A percentile compares a stretch with the other conserved stretches of the same genome.
These are phyloP conservation scores for Choreutis nemorana DNA, from an alignment of 2,888 invertebrate genomes.

Conservation along the genomic window DNA sequence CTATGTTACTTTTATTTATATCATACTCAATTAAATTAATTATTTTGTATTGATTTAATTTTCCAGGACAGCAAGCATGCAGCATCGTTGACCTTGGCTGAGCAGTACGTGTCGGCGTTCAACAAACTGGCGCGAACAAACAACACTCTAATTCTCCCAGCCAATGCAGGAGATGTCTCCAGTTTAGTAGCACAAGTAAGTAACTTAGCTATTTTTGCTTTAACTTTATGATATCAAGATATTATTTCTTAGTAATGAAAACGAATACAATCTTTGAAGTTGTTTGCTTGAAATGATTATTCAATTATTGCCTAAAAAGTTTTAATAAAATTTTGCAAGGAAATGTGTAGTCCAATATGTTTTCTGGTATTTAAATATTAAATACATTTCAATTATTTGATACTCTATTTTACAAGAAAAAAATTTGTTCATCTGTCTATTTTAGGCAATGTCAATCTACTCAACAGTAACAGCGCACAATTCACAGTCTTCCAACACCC, in stretches of 20 bases:
- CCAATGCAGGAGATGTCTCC: constrained; percentile 85
- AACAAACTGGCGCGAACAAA: constrained; percentile 90
- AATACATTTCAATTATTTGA: constrained; percentile 1
- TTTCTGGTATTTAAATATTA: neutral
- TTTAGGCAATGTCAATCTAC: constrained; percentile 71
- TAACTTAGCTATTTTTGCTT: no score
- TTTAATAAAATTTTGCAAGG: no score
- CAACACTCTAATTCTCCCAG: constrained; percentile 94
- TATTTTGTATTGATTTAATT: neutral
- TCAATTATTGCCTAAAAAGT: no score
- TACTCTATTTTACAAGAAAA: neutral
- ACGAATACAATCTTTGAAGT: no score
- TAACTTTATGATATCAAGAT: no score
- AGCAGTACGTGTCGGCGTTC: constrained; percentile 96
- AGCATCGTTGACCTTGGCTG: constrained; percentile 90
- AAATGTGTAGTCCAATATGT: no score
- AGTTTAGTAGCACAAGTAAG: constrained; percentile 81
- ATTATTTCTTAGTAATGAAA: no score
- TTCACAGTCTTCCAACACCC: constrained; percentile 14
- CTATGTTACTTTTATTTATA: no score
- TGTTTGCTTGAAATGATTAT: no score
- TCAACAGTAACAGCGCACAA: constrained; percentile 59
- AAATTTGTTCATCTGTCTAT: constrained; percentile 14
- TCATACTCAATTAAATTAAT: no score
- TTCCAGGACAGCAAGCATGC: constrained; percentile 83